phyloP scores from a whole-genome alignment of 2,113 vertebrate genomes.

The Albula glossodonta region DNA sequence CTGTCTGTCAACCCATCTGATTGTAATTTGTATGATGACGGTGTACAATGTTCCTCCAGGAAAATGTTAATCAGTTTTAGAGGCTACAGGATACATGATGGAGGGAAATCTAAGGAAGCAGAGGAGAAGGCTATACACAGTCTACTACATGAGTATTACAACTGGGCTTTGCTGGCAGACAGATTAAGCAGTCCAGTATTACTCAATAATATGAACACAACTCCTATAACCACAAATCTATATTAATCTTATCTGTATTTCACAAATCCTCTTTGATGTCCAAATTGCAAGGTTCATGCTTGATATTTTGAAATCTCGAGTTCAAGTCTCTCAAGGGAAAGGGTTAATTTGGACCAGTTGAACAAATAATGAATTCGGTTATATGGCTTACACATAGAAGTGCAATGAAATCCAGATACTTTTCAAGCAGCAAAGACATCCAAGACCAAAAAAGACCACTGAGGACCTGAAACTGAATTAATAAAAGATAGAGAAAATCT shows the following conservation, averaged over 20 bases:
- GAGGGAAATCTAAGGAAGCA: neutral
- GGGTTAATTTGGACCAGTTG: neutral
- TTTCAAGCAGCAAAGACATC: neutral
- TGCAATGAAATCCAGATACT: neutral
- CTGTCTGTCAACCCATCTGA: constrained; percentile 41
- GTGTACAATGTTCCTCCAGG: constrained; percentile 18
- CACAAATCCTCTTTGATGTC: neutral
- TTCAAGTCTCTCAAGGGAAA: neutral
- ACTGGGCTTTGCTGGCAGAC: neutral
- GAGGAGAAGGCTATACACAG: neutral
- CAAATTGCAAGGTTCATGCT: neutral
- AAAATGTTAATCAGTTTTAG: neutral
- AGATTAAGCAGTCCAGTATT: neutral
- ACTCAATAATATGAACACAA: neutral
- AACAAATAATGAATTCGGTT: neutral
- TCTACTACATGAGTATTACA: neutral
- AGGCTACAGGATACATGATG: neutral
- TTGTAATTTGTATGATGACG: constrained; percentile 21
- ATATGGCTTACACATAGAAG: neutral
- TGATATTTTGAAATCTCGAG: neutral
- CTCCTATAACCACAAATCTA: neutral
- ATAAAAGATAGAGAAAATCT: too few relatives aligned
- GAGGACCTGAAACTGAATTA: neutral
- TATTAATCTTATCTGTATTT: neutral
- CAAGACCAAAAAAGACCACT: neutral